These are phyloP conservation scores for Vollenhovia emeryi DNA, from an alignment of 1,140 invertebrate species.

Conservation along the genomic window DNA sequence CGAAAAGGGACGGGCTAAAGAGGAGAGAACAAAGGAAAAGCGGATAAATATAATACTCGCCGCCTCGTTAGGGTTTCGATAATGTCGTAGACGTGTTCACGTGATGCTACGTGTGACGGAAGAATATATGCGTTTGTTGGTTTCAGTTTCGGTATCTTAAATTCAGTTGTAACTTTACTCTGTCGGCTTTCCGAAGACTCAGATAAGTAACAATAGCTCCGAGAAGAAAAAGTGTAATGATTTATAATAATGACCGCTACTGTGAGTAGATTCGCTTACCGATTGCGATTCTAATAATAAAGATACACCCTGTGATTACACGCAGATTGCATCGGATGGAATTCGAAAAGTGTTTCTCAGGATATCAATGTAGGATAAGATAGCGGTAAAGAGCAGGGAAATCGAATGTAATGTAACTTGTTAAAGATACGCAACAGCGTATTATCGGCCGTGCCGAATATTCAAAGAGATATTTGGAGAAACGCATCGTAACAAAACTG, in stretches of 20 bases:
- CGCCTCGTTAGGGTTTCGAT: constrained; percentile 22
- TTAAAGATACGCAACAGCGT: background rate
- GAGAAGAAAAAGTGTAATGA: background rate
- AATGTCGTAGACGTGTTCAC: background rate
- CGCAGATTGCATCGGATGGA: background rate
- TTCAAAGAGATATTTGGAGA: constrained; percentile 23
- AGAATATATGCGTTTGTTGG: background rate
- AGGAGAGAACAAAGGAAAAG: constrained; percentile 20
- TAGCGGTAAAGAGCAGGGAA: background rate
- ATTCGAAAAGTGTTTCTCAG: background rate
- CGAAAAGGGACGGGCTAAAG: background rate
- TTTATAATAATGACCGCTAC: background rate
- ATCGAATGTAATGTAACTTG: background rate
- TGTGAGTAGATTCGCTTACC: background rate
- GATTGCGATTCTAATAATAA: background rate
- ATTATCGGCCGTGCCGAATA: background rate
- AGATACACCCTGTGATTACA: background rate
- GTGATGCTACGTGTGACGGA: background rate
- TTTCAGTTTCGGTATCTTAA: background rate
- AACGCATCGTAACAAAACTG: constrained; percentile 45
- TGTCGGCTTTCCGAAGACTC: background rate
- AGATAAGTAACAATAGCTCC: background rate
- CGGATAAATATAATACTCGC: constrained; percentile 40
- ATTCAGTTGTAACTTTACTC: background rate
- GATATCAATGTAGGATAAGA: background rate